These are phyloP conservation scores for Aleadryas rufinucha DNA, from an alignment of 2,113 vertebrate genomes.

Conservation along the genomic window DNA sequence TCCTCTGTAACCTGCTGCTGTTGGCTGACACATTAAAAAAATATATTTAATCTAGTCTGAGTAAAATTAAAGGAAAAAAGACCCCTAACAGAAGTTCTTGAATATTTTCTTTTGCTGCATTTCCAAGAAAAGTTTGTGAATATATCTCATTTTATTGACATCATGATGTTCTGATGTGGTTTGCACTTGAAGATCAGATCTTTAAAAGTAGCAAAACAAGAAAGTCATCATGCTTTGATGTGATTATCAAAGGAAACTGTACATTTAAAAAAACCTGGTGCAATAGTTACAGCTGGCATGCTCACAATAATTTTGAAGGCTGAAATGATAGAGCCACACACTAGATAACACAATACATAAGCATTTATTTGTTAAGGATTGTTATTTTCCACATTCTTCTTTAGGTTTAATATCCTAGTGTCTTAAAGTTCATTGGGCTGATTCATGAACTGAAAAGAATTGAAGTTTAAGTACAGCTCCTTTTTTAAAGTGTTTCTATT, in stretches of 20 bases:
- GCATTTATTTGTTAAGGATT: conserved; percentile 2
- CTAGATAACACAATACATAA: not conserved
- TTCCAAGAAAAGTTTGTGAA: not conserved
- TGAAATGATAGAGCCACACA: not conserved
- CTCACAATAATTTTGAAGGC: not conserved
- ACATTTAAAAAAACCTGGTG: not conserved
- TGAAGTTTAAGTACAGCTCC: not conserved
- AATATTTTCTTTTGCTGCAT: not conserved
- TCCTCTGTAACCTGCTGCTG: not conserved
- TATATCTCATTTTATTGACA: not conserved
- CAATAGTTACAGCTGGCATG: not conserved
- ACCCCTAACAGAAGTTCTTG: not conserved
- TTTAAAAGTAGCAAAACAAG: conserved; percentile 16
- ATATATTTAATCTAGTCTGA: not conserved
- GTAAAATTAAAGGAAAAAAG: not conserved
- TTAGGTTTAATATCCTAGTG: not conserved
- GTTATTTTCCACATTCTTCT: not conserved
- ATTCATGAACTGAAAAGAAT: conserved; percentile 12
- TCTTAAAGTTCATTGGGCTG: not conserved
- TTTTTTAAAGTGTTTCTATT: conserved; percentile 9
- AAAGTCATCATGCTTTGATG: conserved; percentile 45
- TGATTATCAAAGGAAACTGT: conserved; percentile 23
- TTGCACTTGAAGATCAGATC: conserved; percentile 10
- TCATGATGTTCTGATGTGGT: conserved; percentile 11
- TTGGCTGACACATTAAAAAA: not conserved